Base-by-base conservation (phyloP, 2,797 vertebrate species). In the Crypturellus tataupa region DNA sequence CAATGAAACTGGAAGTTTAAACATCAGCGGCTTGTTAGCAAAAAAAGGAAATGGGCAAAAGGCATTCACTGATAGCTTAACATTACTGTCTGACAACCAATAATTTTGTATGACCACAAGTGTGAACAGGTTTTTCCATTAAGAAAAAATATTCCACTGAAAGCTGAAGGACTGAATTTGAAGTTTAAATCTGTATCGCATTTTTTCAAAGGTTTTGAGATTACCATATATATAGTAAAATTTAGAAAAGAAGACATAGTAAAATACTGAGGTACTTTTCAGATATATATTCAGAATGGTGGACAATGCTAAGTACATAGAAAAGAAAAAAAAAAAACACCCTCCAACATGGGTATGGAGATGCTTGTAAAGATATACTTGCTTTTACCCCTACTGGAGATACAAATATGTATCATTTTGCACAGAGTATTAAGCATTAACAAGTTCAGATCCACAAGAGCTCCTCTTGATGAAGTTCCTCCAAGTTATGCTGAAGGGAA, bases 201-300 rank as follows among this genome's bases (percentile, higher is more conserved):
- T 12, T 73, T 94, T 91, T 42, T 33, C 25, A 85, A 94, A 89
- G 56, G 87, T 76, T 79, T 77, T 13, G 40, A 89, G 42, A 80
- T 55, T 85, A 59, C 19, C 4, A 58, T 42, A 60, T 81, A 89
- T 51, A 46, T 73, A 77, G 39, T 65, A 89, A 89, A 96, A 87
- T 19, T 46, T 33, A 71, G 69, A 6, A 2, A 6, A 3, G 27
- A 19, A 78, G 92, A n/a, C 29, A 31, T 37, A 84, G 58, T 91
- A 60, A 97, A 95, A 91, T 53, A 82, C 63, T 82, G 73, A 93
- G 93, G 18, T 14, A 56, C 65, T 87, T 92, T 51, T 63, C n/a
- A 56, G 46, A 39, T 31, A 46, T 31, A 40, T 16, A 19, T 46
- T 90, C 59, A 39, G 79, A 58, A 64, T 42, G 44, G 33, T 29